These are phyloP conservation scores for Myotis planiceps DNA, from an alignment of 2,797 vertebrate genomes.

Conservation along the genomic window DNA sequence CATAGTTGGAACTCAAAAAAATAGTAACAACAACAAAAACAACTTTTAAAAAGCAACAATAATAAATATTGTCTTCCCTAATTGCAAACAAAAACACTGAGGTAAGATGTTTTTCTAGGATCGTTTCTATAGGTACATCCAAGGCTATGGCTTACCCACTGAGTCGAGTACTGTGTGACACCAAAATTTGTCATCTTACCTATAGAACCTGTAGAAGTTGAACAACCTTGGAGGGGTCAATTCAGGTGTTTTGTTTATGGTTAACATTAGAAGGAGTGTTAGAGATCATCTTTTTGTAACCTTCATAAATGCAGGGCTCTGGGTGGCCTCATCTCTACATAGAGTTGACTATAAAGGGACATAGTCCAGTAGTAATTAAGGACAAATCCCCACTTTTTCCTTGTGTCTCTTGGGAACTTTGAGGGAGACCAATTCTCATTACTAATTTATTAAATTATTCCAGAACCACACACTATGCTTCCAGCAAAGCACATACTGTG, in stretches of 20 bases:
- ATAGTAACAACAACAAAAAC: background rate
- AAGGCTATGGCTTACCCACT: background rate
- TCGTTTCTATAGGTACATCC: background rate
- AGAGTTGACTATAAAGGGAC: background rate
- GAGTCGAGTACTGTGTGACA: background rate
- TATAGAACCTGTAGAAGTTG: background rate
- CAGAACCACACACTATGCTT: background rate
- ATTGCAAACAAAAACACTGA: background rate
- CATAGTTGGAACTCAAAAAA: background rate
- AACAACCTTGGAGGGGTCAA: background rate
- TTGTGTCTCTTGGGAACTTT: background rate
- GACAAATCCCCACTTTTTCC: background rate
- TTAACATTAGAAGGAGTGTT: background rate
- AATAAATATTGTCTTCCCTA: background rate
- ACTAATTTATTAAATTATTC: background rate
- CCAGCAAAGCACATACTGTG: background rate
- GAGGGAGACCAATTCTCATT: background rate
- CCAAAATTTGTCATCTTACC: background rate
- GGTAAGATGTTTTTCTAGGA: background rate
- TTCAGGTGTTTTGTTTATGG: background rate
- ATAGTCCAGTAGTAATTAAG: background rate
- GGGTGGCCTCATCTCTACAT: background rate
- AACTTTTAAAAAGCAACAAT: background rate
- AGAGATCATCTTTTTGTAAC: background rate
- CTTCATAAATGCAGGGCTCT: background rate